Evolutionary conservation across 1,140 invertebrate species (phyloP).

Genomic region (Archivesica marissinica): DNA sequence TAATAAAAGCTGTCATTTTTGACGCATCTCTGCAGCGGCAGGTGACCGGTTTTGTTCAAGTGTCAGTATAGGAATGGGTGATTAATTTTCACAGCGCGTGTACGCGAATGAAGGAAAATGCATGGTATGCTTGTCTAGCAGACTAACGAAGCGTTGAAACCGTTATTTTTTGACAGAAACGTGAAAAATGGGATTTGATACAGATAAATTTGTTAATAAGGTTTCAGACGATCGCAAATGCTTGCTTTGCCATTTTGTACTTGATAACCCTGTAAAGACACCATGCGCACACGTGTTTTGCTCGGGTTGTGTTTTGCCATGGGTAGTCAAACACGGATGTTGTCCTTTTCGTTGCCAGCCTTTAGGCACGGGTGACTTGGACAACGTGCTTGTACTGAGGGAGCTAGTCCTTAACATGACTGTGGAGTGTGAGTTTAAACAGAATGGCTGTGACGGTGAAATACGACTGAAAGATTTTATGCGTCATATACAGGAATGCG

Average conservation of each 20-base stretch:
- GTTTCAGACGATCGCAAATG: slow-evolving; percentile 74
- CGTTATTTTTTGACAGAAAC: slow-evolving; percentile 18
- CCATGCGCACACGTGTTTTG: slow-evolving; percentile 75
- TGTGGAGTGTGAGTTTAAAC: slow-evolving; percentile 70
- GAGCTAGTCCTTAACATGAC: slow-evolving; percentile 71
- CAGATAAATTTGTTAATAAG: slow-evolving; percentile 69
- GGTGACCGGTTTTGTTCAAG: background rate
- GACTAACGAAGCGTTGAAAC: background rate
- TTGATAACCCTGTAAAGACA: slow-evolving; percentile 72
- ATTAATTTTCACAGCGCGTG: slow-evolving; percentile 16
- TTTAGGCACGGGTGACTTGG: slow-evolving; percentile 67
- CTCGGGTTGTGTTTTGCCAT: slow-evolving; percentile 74
- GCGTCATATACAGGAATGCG: slow-evolving; percentile 66
- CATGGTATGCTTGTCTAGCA: background rate
- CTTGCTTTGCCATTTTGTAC: slow-evolving; percentile 67
- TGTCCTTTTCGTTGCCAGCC: slow-evolving; percentile 69
- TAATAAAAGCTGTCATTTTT: slow-evolving; percentile 31
- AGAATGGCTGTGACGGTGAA: slow-evolving; percentile 65
- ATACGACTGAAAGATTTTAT: slow-evolving; percentile 68
- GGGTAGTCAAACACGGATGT: slow-evolving; percentile 68
- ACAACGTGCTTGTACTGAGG: slow-evolving; percentile 69
- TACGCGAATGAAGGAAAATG: background rate
- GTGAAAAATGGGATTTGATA: slow-evolving; percentile 73
- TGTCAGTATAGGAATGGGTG: background rate
- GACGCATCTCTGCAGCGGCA: background rate